Evolutionary conservation across 1,140 invertebrate species (phyloP).

Genomic region (Lepeophtheirus salmonis): DNA sequence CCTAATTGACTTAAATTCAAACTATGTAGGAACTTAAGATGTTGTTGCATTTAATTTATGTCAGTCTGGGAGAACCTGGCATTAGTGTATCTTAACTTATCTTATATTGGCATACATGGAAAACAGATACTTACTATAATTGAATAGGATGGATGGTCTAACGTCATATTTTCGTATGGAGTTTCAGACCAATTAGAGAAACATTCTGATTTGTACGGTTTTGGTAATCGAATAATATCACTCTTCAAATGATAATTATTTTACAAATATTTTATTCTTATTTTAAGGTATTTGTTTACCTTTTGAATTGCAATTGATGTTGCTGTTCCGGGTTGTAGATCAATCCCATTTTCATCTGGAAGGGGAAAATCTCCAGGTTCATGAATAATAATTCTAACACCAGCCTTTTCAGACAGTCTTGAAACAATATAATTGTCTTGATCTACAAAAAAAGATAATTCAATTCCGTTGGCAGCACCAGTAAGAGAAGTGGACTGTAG

Average conservation of each 20-base stretch:
- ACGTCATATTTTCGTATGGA: not conserved
- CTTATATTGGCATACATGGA: no score
- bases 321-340: not conserved
- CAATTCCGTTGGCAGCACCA: not conserved
- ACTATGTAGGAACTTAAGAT: no score
- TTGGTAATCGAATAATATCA: not conserved
- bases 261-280: not conserved
- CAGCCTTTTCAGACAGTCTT: not conserved
- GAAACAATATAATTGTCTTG: not conserved
- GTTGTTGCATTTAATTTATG: no score
- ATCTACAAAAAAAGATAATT: not conserved
- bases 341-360: not conserved
- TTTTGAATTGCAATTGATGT: not conserved
- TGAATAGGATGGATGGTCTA: not conserved
- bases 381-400: not conserved
- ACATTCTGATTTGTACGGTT: not conserved
- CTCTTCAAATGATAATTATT: not conserved
- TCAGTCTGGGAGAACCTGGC: no score
- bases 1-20: no score
- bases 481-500: not conserved
- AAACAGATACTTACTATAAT: not conserved
- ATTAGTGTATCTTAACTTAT: no score
- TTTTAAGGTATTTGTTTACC: not conserved
- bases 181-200: not conserved
- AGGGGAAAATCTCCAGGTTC: not conserved